These are phyloP conservation scores for Patiria pectinifera DNA, from an alignment of 53 echinoderm and acorn worm species.

Conservation along the genomic window DNA sequence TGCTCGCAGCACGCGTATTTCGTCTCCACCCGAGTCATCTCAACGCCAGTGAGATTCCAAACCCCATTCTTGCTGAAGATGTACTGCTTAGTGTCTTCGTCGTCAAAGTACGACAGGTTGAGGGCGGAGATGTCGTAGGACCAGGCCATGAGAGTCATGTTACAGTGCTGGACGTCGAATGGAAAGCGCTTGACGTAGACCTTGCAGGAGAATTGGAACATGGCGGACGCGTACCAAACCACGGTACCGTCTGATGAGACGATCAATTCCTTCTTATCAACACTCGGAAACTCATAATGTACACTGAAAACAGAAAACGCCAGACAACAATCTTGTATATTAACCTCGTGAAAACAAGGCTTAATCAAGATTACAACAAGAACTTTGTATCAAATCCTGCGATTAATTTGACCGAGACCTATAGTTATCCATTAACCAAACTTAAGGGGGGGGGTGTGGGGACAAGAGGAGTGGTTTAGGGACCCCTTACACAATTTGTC, in stretches of 20 bases:
- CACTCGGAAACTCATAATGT: conserved; percentile 62
- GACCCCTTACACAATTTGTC: no score
- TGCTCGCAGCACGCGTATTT: conserved; percentile 70
- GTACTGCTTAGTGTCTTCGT: conserved; percentile 36
- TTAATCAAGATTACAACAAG: background rate
- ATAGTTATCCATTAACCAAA: no score
- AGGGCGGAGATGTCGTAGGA: conserved; percentile 41
- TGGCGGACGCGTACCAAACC: conserved; percentile 70
- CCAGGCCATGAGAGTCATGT: conserved; percentile 65
- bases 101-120: conserved; percentile 13
- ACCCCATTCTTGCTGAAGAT: conserved; percentile 73
- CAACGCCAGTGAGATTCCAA: conserved; percentile 53
- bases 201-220: conserved; percentile 67
- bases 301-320: conserved; percentile 54
- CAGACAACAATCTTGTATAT: background rate
- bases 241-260: conserved; percentile 54
- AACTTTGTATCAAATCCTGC: no score
- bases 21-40: background rate
- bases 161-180: conserved; percentile 76
- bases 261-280: conserved; percentile 39
- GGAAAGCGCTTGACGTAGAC: conserved; percentile 73
- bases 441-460: no score
- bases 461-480: no score
- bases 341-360: background rate
- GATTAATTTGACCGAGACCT: no score